Percentiles rank a stretch among this genome's conserved stretches.
These are phyloP conservation scores for Helarctos malayanus DNA, from an alignment of 2,797 vertebrate species.

Conservation along the genomic window DNA sequence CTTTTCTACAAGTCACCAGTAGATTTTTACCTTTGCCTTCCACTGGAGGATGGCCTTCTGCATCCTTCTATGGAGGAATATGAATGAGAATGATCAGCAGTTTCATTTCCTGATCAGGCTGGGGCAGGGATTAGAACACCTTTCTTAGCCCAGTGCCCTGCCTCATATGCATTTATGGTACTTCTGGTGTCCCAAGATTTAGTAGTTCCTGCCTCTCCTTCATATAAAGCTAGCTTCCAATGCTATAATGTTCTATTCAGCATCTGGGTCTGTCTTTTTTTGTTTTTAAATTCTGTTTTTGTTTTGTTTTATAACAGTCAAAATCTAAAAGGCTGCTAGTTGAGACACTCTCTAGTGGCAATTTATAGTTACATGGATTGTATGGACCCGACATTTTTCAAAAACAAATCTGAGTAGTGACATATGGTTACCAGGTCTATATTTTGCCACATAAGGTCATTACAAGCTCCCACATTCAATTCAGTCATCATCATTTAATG, in stretches of 20 bases:
- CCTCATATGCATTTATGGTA: neutral
- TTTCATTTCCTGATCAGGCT: neutral
- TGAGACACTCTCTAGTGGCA: neutral
- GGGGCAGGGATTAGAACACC: neutral
- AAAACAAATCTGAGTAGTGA: slow-evolving; percentile 15
- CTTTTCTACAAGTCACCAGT: neutral
- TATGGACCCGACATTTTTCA: neutral
- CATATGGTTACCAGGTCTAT: slow-evolving; percentile 45
- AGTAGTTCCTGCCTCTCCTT: neutral
- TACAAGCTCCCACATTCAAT: neutral
- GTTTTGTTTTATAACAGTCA: neutral
- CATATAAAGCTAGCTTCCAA: neutral
- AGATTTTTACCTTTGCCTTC: neutral
- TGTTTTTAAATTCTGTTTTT: neutral
- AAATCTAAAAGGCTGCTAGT: neutral
- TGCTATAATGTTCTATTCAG: neutral
- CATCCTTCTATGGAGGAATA: neutral
- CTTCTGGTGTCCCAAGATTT: neutral
- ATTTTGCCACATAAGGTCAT: slow-evolving; percentile 30
- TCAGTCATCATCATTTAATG: slow-evolving; percentile 38
- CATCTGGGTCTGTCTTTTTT: neutral
- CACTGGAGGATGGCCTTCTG: neutral
- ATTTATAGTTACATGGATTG: slow-evolving; percentile 35
- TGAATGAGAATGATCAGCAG: neutral
- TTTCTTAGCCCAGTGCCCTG: neutral